These are phyloP conservation scores for Perca flavescens DNA, from an alignment of 2,113 vertebrate species.

Conservation along the genomic window DNA sequence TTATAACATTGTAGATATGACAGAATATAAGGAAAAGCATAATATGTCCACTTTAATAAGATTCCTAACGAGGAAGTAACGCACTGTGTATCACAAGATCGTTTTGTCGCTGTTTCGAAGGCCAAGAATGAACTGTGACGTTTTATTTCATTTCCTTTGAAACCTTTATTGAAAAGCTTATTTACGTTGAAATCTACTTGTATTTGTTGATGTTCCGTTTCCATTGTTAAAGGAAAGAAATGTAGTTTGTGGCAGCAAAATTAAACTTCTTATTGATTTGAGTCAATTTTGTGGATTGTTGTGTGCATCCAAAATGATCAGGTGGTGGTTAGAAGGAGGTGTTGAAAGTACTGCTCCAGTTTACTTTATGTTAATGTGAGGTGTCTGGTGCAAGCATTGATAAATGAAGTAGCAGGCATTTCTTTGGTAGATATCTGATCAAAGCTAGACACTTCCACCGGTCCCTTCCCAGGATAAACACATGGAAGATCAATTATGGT, in stretches of 20 bases:
- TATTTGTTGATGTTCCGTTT: neutral
- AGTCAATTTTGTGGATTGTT: too few species aligned
- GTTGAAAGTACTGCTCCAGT: neutral
- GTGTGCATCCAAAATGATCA: neutral
- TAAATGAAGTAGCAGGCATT: neutral
- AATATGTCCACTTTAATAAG: too few species aligned
- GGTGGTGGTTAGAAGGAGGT: neutral
- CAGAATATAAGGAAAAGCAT: too few species aligned
- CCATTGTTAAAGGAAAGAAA: neutral
- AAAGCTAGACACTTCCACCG: neutral
- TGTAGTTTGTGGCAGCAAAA: neutral
- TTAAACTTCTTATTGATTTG: neutral
- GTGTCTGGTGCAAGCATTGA: neutral
- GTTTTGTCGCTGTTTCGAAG: too few species aligned
- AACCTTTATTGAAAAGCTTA: too few species aligned
- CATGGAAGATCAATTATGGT: constrained; percentile 12
- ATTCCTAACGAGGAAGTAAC: too few species aligned
- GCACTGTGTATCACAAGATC: too few species aligned
- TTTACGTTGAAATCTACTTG: too few species aligned
- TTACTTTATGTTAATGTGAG: neutral
- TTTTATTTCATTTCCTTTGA: too few species aligned
- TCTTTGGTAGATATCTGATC: constrained; percentile 27
- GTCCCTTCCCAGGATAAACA: constrained; percentile 24
- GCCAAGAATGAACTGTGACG: too few species aligned
- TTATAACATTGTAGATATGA: too few species aligned